Percentiles rank a stretch among this genome's conserved stretches.
Evolutionary conservation across 2,888 invertebrate genomes (phyloP).

Genomic region (Macrophya annulata): DNA sequence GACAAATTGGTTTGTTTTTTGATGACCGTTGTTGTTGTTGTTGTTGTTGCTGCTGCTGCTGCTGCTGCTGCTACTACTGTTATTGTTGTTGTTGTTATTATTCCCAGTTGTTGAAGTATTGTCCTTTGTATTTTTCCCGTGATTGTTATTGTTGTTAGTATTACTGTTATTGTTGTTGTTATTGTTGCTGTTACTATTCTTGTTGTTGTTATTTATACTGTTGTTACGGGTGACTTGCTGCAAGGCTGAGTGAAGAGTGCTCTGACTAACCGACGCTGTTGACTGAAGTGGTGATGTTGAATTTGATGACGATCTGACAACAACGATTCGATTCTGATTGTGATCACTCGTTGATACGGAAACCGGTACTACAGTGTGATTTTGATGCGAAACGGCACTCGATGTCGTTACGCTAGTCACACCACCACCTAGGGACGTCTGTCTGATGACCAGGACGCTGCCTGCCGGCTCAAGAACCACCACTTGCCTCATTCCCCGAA

Average conservation of each 20-base stretch:
- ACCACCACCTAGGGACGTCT: slow-evolving; percentile 72
- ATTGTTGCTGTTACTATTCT: slow-evolving; percentile 63
- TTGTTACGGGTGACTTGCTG: slow-evolving; percentile 40
- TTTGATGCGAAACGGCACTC: slow-evolving; percentile 70
- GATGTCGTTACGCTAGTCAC: slow-evolving; percentile 69
- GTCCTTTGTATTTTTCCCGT: slow-evolving; percentile 64
- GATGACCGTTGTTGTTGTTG: slow-evolving; percentile 67
- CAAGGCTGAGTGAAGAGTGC: slow-evolving; percentile 39
- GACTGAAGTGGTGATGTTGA: slow-evolving; percentile 60
- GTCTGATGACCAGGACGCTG: slow-evolving; percentile 77
- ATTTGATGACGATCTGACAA: slow-evolving; percentile 74
- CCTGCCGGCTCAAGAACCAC: slow-evolving; percentile 77
- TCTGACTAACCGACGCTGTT: slow-evolving; percentile 43
- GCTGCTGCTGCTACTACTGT: slow-evolving; percentile 67
- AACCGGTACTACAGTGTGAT: slow-evolving; percentile 69
- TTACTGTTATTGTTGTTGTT: slow-evolving; percentile 59
- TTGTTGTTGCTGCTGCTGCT: slow-evolving; percentile 67
- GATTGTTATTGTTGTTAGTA: slow-evolving; percentile 29
- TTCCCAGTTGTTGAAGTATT: slow-evolving; percentile 68
- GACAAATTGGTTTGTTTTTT: slow-evolving; percentile 61
- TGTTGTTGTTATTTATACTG: slow-evolving; percentile 12
- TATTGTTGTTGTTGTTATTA: slow-evolving; percentile 67
- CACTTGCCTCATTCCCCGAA: slow-evolving; percentile 74
- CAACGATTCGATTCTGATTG: slow-evolving; percentile 78
- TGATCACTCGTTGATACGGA: slow-evolving; percentile 75